Conservation (phyloP, 2,113 vertebrate species). For the Cynocephalus volans region DNA sequence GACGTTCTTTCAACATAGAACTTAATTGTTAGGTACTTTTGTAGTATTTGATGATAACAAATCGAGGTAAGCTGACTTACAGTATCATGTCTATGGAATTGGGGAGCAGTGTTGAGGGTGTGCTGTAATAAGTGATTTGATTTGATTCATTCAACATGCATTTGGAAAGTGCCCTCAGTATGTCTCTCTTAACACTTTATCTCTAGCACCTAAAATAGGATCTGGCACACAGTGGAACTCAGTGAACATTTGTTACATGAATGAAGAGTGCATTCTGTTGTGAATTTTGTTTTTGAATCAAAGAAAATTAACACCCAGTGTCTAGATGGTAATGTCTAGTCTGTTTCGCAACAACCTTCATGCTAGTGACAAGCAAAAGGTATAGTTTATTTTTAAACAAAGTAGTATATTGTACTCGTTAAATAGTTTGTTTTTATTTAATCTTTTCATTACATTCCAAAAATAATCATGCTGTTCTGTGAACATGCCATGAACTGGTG, state of each 20-base stretch:
- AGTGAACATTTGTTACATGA: background rate
- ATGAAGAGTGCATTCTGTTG: background rate
- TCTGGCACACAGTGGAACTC: background rate
- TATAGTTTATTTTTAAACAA: background rate
- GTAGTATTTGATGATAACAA: background rate
- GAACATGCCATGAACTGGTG: background rate
- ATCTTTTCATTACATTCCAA: conserved; percentile 53
- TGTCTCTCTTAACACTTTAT: background rate
- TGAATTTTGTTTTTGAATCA: background rate
- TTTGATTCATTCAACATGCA: background rate
- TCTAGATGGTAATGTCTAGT: background rate
- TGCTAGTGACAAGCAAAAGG: background rate
- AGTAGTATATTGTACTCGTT: background rate
- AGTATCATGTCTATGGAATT: background rate
- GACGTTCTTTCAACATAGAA: background rate
- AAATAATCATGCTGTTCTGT: conserved; percentile 3
- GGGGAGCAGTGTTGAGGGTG: background rate
- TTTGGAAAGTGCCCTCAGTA: background rate
- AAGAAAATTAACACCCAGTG: background rate
- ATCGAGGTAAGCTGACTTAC: background rate
- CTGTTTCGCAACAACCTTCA: background rate
- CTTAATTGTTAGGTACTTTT: background rate
- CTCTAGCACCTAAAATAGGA: background rate
- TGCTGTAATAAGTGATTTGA: background rate
- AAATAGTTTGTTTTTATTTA: conserved; percentile 61